phyloP scores from a whole-genome alignment of 2,113 vertebrate genomes.

The Dermatemys mawii region DNA sequence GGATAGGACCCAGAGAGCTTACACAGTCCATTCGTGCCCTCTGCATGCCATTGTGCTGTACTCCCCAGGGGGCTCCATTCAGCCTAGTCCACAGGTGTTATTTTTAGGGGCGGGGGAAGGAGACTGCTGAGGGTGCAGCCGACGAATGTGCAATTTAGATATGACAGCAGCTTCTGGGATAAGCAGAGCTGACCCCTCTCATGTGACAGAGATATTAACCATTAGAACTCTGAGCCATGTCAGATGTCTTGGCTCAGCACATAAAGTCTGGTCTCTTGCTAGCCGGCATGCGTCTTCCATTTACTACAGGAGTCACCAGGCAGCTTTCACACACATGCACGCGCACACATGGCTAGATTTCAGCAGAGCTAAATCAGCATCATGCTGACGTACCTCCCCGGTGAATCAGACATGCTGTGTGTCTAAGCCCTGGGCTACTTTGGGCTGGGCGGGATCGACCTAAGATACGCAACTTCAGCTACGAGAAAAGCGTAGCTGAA shows the following conservation, averaged over 20 bases:
- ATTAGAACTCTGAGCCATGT: not conserved
- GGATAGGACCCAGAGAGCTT: not conserved
- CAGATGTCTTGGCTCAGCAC: not conserved
- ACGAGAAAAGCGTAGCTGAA: no score
- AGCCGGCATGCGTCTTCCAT: not conserved
- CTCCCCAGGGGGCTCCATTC: not conserved
- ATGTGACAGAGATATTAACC: not conserved
- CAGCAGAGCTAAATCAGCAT: not conserved
- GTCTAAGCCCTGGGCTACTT: no score
- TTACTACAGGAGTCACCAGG: not conserved
- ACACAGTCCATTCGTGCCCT: not conserved
- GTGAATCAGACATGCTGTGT: not conserved
- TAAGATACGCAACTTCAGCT: no score
- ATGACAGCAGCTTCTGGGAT: not conserved
- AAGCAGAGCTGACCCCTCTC: not conserved
- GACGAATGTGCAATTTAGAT: not conserved
- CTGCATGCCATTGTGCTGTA: not conserved
- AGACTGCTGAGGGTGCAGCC: not conserved
- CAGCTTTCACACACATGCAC: fast-evolving
- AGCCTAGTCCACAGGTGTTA: not conserved
- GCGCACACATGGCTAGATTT: not conserved
- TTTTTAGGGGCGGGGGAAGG: not conserved
- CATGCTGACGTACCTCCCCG: not conserved
- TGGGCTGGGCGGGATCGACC: no score
- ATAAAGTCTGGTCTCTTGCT: not conserved